Evolutionary conservation across 2,888 invertebrate species (phyloP).

Genomic region (Mylabris sibirica): DNA sequence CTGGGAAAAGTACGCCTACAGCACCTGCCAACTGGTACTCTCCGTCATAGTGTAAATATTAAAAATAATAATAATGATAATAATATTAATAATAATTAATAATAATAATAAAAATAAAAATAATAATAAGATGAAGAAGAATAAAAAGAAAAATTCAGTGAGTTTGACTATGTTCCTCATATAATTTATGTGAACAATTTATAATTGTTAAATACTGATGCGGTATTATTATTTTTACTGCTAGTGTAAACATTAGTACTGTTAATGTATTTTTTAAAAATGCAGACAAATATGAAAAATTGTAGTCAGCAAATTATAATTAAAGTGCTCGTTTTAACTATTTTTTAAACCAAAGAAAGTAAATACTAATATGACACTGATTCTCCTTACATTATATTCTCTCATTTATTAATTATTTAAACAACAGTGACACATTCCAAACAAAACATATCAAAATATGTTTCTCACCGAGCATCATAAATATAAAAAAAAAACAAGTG

Average conservation of each 20-base stretch:
- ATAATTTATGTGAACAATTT: constrained; percentile 45
- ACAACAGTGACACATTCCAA: constrained; percentile 15
- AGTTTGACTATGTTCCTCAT: constrained; percentile 40
- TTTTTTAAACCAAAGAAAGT: constrained; percentile 56
- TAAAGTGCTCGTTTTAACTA: constrained; percentile 51
- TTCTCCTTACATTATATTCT: constrained; percentile 19
- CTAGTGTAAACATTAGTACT: constrained; percentile 46
- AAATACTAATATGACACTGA: constrained; percentile 50
- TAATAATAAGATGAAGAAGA: too few relatives aligned
- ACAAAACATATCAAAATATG: constrained; percentile 15
- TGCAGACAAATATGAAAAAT: constrained; percentile 37
- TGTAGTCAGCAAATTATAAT: constrained; percentile 46
- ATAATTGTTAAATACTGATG: constrained; percentile 46
- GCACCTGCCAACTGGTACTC: constrained; percentile 62
- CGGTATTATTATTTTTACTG: constrained; percentile 47
- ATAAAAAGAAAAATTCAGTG: constrained; percentile 26
- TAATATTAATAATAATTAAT: not conserved
- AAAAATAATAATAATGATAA: not conserved
- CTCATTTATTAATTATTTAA: constrained; percentile 6
- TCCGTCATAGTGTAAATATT: constrained; percentile 58
- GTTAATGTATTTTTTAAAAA: constrained; percentile 46
- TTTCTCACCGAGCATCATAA: constrained; percentile 14
- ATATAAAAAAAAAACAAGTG: constrained; percentile 23
- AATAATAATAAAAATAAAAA: too few relatives aligned
- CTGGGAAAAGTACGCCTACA: constrained; percentile 67